phyloP scores from a whole-genome alignment of 2,113 vertebrate genomes.

The Serranochromis macrocephalus region DNA sequence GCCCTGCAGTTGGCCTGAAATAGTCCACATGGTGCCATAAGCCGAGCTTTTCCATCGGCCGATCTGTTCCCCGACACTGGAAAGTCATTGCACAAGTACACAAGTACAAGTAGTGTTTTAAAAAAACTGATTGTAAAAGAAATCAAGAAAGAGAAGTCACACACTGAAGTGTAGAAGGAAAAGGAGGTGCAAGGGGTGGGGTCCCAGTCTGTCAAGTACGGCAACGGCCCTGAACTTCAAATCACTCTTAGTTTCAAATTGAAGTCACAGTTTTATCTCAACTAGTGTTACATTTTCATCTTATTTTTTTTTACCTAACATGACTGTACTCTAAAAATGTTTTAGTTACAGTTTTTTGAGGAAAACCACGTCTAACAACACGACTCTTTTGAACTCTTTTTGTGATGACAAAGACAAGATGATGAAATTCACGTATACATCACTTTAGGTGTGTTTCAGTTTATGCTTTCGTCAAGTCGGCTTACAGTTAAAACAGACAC shows the following conservation, averaged over 20 bases:
- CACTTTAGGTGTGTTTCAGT: not conserved
- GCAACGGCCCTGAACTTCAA: not conserved
- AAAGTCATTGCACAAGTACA: not conserved
- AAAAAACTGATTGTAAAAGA: not conserved
- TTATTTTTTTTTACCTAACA: not conserved
- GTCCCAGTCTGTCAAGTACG: not conserved
- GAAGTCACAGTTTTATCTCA: not conserved
- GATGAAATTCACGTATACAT: not conserved
- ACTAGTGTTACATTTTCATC: not conserved
- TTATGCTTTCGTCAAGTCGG: not conserved
- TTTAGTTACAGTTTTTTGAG: not conserved
- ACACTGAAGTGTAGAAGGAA: not conserved
- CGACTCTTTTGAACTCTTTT: not conserved
- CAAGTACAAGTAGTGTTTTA: not conserved
- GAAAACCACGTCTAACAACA: not conserved
- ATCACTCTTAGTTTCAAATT: not conserved
- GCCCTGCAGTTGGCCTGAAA: constrained; percentile 6
- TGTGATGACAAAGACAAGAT: not conserved
- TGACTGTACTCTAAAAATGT: not conserved
- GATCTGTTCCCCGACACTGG: not conserved
- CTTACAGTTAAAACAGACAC: not conserved
- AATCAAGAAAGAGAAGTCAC: not conserved
- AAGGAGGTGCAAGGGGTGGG: not conserved
- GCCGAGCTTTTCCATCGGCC: constrained; percentile 11
- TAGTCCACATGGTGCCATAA: constrained; percentile 12